Conservation (phyloP, 2,888 invertebrate genomes). For the Eilema caniola region DNA sequence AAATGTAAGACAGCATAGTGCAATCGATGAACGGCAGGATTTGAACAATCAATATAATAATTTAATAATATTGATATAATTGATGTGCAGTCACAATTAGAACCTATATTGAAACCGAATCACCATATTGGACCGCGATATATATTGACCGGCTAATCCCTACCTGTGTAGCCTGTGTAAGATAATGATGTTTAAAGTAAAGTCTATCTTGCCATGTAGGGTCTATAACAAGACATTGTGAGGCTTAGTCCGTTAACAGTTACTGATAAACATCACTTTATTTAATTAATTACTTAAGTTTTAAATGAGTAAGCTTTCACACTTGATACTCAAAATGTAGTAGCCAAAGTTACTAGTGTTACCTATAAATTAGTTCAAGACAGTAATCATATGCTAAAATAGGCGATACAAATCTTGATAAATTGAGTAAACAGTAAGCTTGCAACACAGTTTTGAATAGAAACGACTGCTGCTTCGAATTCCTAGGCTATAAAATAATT, state of each 20-base stretch:
- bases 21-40: too few relatives aligned
- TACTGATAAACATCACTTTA: background rate
- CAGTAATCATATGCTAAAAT: conserved; percentile 10
- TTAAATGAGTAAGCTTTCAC: background rate
- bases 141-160: too few relatives aligned
- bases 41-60: too few relatives aligned
- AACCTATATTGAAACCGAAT: too few relatives aligned
- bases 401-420: conserved; percentile 25
- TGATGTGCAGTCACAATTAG: too few relatives aligned
- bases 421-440: conserved; percentile 21
- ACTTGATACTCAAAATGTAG: background rate
- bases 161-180: too few relatives aligned
- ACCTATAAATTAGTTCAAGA: conserved; percentile 10
- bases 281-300: background rate
- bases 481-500: conserved; percentile 15
- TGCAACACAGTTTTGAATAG: background rate
- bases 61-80: too few relatives aligned
- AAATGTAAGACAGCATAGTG: too few relatives aligned
- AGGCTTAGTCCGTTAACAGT: background rate
- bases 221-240: background rate
- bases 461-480: background rate
- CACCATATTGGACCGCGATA: too few relatives aligned
- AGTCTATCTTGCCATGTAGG: background rate
- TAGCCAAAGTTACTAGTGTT: conserved; percentile 5
- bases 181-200: too few relatives aligned